phyloP scores from a whole-genome alignment of 2,113 vertebrate genomes.

The Solenodon paradoxus region DNA sequence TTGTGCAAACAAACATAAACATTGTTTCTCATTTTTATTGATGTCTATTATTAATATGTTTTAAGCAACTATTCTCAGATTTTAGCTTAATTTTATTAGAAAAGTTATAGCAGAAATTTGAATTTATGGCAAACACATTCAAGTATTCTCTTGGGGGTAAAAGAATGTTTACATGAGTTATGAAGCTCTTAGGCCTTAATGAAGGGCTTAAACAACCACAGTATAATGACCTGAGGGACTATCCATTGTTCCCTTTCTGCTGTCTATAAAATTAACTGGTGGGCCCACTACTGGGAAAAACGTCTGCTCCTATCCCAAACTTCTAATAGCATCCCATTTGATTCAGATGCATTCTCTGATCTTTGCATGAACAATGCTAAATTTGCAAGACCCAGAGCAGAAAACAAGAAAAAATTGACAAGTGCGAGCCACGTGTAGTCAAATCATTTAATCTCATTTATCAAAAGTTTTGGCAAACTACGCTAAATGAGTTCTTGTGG shows the following conservation, averaged over 20 bases:
- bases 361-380: background rate
- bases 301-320: background rate
- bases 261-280: background rate
- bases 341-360: background rate
- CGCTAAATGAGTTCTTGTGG: background rate
- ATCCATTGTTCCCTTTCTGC: background rate
- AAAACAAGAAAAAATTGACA: background rate
- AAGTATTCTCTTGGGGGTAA: background rate
- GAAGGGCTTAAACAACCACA: too few relatives aligned
- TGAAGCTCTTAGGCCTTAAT: background rate
- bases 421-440: background rate
- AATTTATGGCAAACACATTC: background rate
- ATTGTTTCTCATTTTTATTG: background rate
- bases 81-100: conserved; percentile 22
- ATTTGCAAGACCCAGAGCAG: background rate
- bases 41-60: background rate
- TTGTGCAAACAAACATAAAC: background rate
- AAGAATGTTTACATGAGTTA: background rate
- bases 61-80: background rate
- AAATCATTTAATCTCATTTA: background rate
- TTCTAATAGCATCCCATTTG: background rate
- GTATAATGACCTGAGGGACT: background rate
- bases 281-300: background rate
- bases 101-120: background rate
- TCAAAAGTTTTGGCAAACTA: background rate